These are phyloP conservation scores for Rotaria magnacalcarata DNA, from an alignment of 2,888 invertebrate genomes.

Conservation along the genomic window DNA sequence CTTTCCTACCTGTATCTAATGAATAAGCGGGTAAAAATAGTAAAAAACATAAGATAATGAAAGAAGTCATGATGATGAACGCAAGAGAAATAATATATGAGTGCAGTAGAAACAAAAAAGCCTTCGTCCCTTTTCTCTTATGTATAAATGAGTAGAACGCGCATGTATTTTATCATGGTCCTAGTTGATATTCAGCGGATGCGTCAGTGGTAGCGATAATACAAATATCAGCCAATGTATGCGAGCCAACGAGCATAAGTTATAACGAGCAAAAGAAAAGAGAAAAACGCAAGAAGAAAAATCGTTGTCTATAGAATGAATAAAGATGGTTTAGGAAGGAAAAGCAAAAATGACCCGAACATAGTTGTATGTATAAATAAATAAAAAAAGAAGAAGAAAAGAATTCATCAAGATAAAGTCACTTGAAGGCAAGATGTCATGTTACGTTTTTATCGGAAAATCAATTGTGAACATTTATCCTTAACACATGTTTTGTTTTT, in stretches of 20 bases:
- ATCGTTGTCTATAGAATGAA: not conserved
- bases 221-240: slow-evolving; percentile 10
- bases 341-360: slow-evolving; percentile 15
- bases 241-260: not conserved
- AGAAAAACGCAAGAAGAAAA: not conserved
- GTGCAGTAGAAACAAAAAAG: not conserved
- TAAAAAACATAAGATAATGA: not conserved
- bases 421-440: not conserved
- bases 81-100: not conserved
- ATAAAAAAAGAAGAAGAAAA: not conserved
- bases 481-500: too few relatives aligned
- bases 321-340: not conserved
- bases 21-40: not conserved
- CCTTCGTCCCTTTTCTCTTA: not conserved
- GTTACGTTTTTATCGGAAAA: not conserved
- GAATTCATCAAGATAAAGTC: not conserved
- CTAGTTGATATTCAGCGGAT: slow-evolving; percentile 18
- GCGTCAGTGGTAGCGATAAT: not conserved
- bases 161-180: slow-evolving; percentile 13
- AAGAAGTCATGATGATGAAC: not conserved
- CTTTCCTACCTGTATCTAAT: not conserved
- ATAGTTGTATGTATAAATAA: not conserved
- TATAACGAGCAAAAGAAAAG: slow-evolving; percentile 1
- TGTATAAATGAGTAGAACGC: slow-evolving; percentile 4
- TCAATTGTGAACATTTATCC: too few relatives aligned